phyloP scores from a whole-genome alignment of 2,113 vertebrate species.

The Clarias macrocephalus region DNA sequence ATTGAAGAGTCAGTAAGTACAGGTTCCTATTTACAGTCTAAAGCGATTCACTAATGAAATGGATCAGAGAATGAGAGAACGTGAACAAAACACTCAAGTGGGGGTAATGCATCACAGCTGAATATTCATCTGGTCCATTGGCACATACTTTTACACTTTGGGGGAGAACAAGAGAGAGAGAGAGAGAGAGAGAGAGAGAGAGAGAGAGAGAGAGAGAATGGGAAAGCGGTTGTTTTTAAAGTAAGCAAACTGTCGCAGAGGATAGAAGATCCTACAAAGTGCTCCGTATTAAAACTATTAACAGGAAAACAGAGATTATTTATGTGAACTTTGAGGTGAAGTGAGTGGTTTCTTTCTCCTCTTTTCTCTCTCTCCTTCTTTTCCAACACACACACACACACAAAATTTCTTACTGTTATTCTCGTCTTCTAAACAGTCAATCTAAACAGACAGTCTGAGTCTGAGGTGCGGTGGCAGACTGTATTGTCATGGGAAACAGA shows the following conservation, averaged over 20 bases:
- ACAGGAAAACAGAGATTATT: constrained; percentile 45
- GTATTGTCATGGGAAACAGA: constrained; percentile 37
- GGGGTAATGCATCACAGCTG: constrained; percentile 13
- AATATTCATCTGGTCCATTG: constrained; percentile 28
- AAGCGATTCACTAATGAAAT: constrained; percentile 43
- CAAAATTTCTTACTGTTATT: constrained; percentile 41
- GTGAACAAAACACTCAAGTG: constrained; percentile 4
- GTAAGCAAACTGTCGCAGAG: constrained; percentile 50
- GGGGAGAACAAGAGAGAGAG: constrained; percentile 18
- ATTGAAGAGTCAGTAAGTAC: constrained; percentile 40
- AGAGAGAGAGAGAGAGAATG: constrained; percentile 50
- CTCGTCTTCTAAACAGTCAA: constrained; percentile 34
- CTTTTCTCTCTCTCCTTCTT: neutral
- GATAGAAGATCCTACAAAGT: constrained; percentile 44
- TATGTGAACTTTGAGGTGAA: constrained; percentile 48
- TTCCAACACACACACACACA: neutral
- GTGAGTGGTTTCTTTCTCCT: constrained; percentile 15
- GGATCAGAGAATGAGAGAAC: constrained; percentile 22
- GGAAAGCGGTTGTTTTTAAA: constrained; percentile 46
- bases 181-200: constrained; percentile 33
- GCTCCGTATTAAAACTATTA: constrained; percentile 53
- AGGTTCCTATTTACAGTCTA: constrained; percentile 37
- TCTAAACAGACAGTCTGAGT: neutral
- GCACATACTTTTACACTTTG: constrained; percentile 25
- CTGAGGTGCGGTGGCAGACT: neutral